A percentile compares a stretch with the other conserved stretches of the same genome.
Evolutionary conservation across 2,888 invertebrate species (phyloP).

Genomic region (Diarsia mendica): DNA sequence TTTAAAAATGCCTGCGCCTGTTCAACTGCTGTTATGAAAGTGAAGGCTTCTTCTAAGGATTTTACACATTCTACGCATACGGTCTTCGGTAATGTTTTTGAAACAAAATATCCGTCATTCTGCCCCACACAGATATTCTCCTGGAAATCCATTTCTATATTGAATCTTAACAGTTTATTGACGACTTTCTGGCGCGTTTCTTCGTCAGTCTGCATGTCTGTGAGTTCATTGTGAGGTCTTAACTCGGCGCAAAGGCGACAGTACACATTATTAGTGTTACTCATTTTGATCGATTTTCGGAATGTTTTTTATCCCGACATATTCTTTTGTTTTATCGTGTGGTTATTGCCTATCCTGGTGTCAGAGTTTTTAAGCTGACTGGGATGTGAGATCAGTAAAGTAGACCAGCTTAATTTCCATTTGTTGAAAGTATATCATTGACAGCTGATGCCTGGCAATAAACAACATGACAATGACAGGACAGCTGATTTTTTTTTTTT

Average conservation of each 20-base stretch:
- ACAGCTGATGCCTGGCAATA: too few relatives aligned
- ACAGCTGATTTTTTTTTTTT: too few relatives aligned
- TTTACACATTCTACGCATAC: conserved; percentile 78
- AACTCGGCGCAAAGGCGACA: conserved; percentile 78
- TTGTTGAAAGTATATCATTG: too few relatives aligned
- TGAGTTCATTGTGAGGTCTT: conserved; percentile 71
- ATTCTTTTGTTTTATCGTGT: too few relatives aligned
- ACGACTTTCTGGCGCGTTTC: conserved; percentile 67
- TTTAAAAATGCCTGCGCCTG: conserved; percentile 73
- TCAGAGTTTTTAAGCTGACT: too few relatives aligned
- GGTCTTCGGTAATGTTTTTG: conserved; percentile 70
- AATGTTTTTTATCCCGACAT: too few relatives aligned
- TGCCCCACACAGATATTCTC: conserved; percentile 41
- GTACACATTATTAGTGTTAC: conserved; percentile 61
- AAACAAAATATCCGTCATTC: too few relatives aligned
- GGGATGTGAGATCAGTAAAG: too few relatives aligned
- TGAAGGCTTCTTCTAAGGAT: conserved; percentile 74
- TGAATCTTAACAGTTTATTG: conserved; percentile 73
- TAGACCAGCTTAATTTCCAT: too few relatives aligned
- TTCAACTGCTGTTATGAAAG: conserved; percentile 76
- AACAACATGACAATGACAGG: too few relatives aligned
- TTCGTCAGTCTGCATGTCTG: conserved; percentile 69
- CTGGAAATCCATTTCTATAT: conserved; percentile 70
- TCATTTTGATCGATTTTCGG: conserved; percentile 55
- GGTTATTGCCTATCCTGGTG: too few relatives aligned